A percentile compares a stretch with the other conserved stretches of the same genome.
These are phyloP conservation scores for Zoanthus sansibaricus DNA, from an alignment of 92 coral and sea anemone genomes.

Conservation along the genomic window DNA sequence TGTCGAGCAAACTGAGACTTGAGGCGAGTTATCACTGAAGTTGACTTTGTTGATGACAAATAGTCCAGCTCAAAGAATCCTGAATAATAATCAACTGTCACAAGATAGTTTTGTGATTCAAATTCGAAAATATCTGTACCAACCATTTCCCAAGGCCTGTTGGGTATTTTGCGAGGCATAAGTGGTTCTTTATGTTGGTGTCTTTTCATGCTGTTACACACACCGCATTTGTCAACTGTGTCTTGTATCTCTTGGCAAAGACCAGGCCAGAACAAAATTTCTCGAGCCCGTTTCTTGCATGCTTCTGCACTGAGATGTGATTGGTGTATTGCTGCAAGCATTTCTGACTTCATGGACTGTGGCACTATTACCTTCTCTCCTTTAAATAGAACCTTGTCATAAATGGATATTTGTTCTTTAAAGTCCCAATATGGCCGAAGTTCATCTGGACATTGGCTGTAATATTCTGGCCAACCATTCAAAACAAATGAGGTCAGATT, in stretches of 20 bases:
- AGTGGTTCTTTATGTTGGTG: slow-evolving; percentile 43
- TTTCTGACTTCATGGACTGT: slow-evolving; percentile 19
- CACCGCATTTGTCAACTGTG: slow-evolving; percentile 30
- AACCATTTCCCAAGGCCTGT: slow-evolving; percentile 33
- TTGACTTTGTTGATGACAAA: slow-evolving; percentile 1
- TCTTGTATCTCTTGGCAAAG: slow-evolving; percentile 37
- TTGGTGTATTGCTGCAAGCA: slow-evolving; percentile 49
- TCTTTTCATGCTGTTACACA: slow-evolving; percentile 44
- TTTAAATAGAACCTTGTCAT: slow-evolving; percentile 35
- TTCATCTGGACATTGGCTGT: background rate
- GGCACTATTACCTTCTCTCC: slow-evolving; percentile 42
- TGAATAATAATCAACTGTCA: slow-evolving; percentile 12
- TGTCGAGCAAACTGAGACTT: slow-evolving; percentile 25
- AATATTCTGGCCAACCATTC: slow-evolving; percentile 47
- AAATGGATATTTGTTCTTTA: slow-evolving; percentile 25
- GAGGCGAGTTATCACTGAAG: background rate
- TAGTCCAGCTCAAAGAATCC: slow-evolving; percentile 25
- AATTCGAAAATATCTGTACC: slow-evolving; percentile 32
- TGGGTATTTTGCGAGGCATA: slow-evolving; percentile 16
- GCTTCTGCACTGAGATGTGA: slow-evolving; percentile 32
- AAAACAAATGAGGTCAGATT: slow-evolving; percentile 30
- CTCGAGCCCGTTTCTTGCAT: slow-evolving; percentile 43
- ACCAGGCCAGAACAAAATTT: slow-evolving; percentile 31
- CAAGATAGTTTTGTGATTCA: slow-evolving; percentile 11
- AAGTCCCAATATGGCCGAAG: slow-evolving; percentile 46